A percentile compares a stretch with the other conserved stretches of the same genome.
Evolutionary conservation across 53 echinoderm and acorn worm genomes (phyloP).

Genomic region (Luidia sarsii): DNA sequence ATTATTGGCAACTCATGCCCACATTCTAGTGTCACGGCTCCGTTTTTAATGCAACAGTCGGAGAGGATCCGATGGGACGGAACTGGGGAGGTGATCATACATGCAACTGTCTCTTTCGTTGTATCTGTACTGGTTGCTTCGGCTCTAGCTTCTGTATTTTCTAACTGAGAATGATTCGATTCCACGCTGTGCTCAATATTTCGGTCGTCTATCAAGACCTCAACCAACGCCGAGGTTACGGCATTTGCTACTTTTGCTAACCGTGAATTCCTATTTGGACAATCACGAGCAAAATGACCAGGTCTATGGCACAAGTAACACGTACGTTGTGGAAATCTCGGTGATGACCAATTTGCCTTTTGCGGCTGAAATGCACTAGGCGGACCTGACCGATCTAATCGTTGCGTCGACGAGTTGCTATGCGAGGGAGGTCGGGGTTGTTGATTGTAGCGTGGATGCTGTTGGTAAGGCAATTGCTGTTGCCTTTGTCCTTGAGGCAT

Average conservation of each 20-base stretch:
- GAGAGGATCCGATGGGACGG: neutral
- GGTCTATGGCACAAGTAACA: conserved; percentile 1
- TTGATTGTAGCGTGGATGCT: too few relatives aligned
- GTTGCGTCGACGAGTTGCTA: too few relatives aligned
- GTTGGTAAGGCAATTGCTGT: too few relatives aligned
- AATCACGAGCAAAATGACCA: conserved; percentile 24
- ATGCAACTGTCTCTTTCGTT: conserved; percentile 39
- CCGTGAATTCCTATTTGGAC: neutral
- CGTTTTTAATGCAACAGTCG: neutral
- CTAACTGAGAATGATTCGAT: neutral
- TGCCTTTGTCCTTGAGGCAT: too few relatives aligned
- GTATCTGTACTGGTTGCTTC: neutral
- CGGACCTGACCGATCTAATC: too few relatives aligned
- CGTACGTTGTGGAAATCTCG: neutral
- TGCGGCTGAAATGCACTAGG: too few relatives aligned
- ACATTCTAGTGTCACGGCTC: neutral
- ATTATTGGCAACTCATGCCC: conserved; percentile 5
- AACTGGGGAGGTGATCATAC: neutral
- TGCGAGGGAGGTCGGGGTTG: too few relatives aligned
- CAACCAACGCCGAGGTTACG: conserved; percentile 5
- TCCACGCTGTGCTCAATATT: neutral
- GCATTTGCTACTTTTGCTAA: neutral
- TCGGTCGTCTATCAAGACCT: neutral
- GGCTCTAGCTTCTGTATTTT: neutral
- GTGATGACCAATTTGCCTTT: too few relatives aligned